Evolutionary conservation across 2,888 invertebrate species (phyloP), one percentile per base, ranked within the genome.

Genomic region (Drosophila prolongata): DNA sequence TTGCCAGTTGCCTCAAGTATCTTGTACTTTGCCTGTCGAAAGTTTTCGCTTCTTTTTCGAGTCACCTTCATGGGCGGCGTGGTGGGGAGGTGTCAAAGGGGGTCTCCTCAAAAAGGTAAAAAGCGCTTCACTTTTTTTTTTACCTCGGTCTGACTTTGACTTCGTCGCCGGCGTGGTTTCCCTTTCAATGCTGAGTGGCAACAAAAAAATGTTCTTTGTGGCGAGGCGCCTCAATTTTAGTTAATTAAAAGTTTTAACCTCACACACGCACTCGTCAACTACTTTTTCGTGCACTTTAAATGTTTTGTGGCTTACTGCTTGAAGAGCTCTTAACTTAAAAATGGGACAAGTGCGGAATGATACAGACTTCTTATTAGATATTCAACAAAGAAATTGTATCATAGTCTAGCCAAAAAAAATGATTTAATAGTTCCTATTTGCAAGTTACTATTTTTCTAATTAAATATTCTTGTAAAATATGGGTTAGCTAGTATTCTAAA

Each of bases 1-100:
- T 80, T 80, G 80, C 73, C 73, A 80, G 75, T 68, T 80, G 44
- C 67, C 49, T 66, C 56, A 79, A 80, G 79, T 73, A 82, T 69
- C 55, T 60, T 66, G 60, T 68, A 55, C 56, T 65, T 65, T 61
- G 53, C 34, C 53, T 59, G 69, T 58, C 60, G 52, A 61, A 62
- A 53, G 46, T 57, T 49, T 70, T 46, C 30, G 38, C 64, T 37
- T 34, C 24, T 50, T 65, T 19, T 50, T 43, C 40, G 42, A 24
- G 34, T 14, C 30, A 11, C 30, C 30, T 13, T 11, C 27, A n/a
- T 34, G 16, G 49, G 34, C 34, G 47, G 49, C 16, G 10, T 47
- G 27, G 11, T 14, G 11, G 57, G 11, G 1, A 13, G 49, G 27
- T 34, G 34, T 56, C 35, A 30, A 3, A 13, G 42, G 27, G 30